Evolutionary conservation across 1,140 invertebrate genomes (phyloP).

Genomic region (Apis laboriosa): DNA sequence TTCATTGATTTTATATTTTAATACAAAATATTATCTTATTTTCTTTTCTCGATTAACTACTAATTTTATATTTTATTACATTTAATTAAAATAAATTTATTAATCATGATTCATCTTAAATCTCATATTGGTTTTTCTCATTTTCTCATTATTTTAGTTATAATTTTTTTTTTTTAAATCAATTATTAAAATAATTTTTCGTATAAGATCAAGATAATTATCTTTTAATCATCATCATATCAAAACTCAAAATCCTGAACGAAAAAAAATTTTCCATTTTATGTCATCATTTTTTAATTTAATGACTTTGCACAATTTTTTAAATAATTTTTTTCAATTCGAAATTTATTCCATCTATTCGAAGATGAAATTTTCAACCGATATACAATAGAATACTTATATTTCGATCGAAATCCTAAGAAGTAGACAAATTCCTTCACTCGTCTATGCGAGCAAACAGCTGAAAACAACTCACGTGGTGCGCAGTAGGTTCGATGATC

Average conservation of each 20-base stretch:
- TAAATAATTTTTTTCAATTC: too few species aligned
- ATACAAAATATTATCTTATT: neutral
- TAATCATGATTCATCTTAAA: neutral
- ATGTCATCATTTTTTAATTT: too few species aligned
- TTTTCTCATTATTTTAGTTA: neutral
- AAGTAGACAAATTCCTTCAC: neutral
- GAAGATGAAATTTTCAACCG: neutral
- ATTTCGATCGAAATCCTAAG: neutral
- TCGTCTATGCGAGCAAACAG: conserved; percentile 17
- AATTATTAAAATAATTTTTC: too few species aligned
- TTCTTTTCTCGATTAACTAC: neutral
- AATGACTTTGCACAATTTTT: too few species aligned
- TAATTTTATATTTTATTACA: neutral
- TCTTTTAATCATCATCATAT: too few species aligned
- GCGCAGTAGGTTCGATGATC: conserved; percentile 52
- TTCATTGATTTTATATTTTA: too few species aligned
- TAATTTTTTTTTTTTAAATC: too few species aligned
- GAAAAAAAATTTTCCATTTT: too few species aligned
- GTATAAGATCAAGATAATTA: too few species aligned
- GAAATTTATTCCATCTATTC: too few species aligned
- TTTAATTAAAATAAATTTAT: neutral
- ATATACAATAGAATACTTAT: neutral
- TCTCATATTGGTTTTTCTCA: neutral
- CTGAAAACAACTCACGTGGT: conserved; percentile 20
- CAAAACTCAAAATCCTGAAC: too few species aligned